Percentiles rank a stretch among this genome's conserved stretches.
These are phyloP conservation scores for Clostera curtula DNA, from an alignment of 2,888 invertebrate species.

Conservation along the genomic window DNA sequence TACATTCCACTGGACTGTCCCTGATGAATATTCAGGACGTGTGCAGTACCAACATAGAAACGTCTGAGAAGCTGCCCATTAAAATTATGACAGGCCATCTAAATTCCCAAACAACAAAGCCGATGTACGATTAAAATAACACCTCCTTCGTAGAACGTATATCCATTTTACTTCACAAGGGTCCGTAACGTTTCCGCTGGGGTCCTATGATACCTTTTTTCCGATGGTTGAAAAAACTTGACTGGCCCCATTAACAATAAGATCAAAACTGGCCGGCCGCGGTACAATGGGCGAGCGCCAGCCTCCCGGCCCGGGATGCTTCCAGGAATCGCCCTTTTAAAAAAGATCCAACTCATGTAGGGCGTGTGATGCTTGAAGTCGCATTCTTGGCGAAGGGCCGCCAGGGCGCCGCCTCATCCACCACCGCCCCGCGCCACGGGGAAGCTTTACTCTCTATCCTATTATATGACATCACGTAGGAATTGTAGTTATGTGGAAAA, in stretches of 20 bases:
- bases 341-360: constrained; percentile 69
- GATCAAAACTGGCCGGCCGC: constrained; percentile 72
- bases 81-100: constrained; percentile 72
- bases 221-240: constrained; percentile 67
- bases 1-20: constrained; percentile 17
- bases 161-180: constrained; percentile 70
- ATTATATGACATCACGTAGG: neutral
- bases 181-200: constrained; percentile 73
- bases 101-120: constrained; percentile 72
- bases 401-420: constrained; percentile 24
- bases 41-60: constrained; percentile 46
- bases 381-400: constrained; percentile 42
- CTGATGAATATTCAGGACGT: constrained; percentile 57
- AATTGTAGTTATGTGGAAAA: neutral
- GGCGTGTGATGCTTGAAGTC: constrained; percentile 60
- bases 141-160: constrained; percentile 71
- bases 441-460: neutral
- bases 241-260: constrained; percentile 75
- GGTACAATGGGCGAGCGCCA: constrained; percentile 70
- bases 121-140: constrained; percentile 72
- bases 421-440: constrained; percentile 14
- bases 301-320: constrained; percentile 60
- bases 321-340: constrained; percentile 68
- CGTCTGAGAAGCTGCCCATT: constrained; percentile 65
- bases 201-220: constrained; percentile 70